Conservation (phyloP, 2,797 vertebrate genomes). For the Hypotaenidia philippensis region DNA sequence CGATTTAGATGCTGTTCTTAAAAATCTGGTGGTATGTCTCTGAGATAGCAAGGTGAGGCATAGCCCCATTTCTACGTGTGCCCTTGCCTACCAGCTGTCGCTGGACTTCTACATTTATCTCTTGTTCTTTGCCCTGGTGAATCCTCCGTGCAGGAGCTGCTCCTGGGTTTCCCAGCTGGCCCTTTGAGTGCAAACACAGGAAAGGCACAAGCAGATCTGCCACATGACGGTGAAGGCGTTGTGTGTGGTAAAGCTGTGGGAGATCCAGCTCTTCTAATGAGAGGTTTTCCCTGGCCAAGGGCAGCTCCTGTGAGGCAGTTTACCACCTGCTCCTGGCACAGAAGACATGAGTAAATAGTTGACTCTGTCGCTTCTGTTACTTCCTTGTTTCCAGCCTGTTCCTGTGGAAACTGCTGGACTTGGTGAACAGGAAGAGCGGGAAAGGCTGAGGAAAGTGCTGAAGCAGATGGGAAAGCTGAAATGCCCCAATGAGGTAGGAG, state of each 20-base stretch:
- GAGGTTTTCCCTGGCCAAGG: not conserved
- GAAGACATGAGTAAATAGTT: conserved; percentile 27
- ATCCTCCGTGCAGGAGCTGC: not conserved
- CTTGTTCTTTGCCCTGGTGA: conserved; percentile 17
- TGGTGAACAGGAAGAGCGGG: conserved; percentile 91
- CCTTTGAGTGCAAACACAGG: not conserved
- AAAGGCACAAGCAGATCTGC: not conserved
- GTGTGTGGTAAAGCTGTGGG: not conserved
- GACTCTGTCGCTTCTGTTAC: conserved; percentile 52
- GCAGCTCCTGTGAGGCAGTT: not conserved
- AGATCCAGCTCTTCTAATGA: not conserved
- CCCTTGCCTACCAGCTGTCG: not conserved
- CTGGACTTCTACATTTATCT: conserved; percentile 21
- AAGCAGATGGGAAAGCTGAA: conserved; percentile 98
- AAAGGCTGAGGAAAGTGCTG: conserved; percentile 91
- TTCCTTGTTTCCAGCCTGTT: conserved; percentile 74
- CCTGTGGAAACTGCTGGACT: conserved; percentile 83
- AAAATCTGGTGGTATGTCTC: not conserved
- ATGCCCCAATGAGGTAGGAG: conserved; percentile 93
- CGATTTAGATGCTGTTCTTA: not conserved
- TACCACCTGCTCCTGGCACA: conserved; percentile 6
- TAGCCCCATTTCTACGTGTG: not conserved
- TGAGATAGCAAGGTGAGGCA: not conserved
- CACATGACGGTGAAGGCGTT: fast-evolving
- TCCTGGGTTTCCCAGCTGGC: not conserved